These are phyloP conservation scores for Lathamus discolor DNA, from an alignment of 2,113 vertebrate species.

Conservation along the genomic window DNA sequence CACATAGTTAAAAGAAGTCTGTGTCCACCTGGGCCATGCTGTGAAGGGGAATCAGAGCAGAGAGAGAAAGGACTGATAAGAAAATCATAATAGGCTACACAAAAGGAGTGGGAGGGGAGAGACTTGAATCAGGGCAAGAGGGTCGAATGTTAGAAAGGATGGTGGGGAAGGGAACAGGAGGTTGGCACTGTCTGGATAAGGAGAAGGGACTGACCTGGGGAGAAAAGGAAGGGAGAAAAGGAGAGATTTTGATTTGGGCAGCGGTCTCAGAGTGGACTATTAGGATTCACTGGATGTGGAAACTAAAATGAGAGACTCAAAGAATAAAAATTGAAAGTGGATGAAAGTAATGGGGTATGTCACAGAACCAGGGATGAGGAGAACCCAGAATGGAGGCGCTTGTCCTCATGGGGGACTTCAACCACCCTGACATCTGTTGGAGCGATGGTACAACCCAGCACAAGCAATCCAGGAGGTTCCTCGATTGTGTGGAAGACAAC, in stretches of 20 bases:
- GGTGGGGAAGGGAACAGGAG: neutral
- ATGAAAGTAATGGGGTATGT: neutral
- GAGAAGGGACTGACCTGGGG: neutral
- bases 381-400: neutral
- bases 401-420: too few relatives aligned
- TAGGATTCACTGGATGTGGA: neutral
- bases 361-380: neutral
- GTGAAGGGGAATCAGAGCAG: neutral
- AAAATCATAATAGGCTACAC: neutral
- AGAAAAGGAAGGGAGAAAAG: neutral
- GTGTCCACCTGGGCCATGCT: neutral
- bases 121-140: neutral
- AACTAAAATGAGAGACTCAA: neutral
- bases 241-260: neutral
- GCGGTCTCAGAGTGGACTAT: neutral
- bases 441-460: too few relatives aligned
- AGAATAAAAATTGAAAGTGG: neutral
- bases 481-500: too few relatives aligned
- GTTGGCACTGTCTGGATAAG: neutral
- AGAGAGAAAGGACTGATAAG: neutral
- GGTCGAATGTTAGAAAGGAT: neutral
- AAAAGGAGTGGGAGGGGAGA: neutral
- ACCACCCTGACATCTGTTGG: too few relatives aligned
- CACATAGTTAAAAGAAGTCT: neutral
- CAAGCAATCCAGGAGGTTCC: too few relatives aligned